A percentile compares a stretch with the other conserved stretches of the same genome.
These are phyloP conservation scores for Cromileptes altivelis DNA, from an alignment of 2,113 vertebrate species.

Conservation along the genomic window DNA sequence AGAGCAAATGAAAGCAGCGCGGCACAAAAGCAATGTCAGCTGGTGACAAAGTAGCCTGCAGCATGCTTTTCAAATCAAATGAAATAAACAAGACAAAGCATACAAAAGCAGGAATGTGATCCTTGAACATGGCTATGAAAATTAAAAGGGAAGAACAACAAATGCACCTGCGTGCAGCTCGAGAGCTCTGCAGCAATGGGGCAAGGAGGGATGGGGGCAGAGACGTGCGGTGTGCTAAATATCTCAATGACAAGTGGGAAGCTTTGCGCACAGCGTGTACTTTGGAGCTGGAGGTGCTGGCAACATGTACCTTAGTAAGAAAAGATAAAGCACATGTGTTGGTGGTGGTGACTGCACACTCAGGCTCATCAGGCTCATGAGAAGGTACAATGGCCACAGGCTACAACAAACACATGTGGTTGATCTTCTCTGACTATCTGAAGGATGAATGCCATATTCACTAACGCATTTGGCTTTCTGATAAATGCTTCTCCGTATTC, in stretches of 20 bases:
- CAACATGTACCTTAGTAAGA: neutral
- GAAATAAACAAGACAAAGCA: constrained; percentile 24
- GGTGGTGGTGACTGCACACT: neutral
- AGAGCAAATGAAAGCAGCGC: constrained; percentile 13
- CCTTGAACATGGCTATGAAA: constrained; percentile 35
- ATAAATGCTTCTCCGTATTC: neutral
- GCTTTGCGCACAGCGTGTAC: neutral
- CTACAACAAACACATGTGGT: neutral
- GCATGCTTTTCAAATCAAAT: constrained; percentile 31
- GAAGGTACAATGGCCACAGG: neutral
- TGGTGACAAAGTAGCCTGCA: constrained; percentile 29
- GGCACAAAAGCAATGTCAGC: constrained; percentile 17
- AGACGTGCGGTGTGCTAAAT: constrained; percentile 16
- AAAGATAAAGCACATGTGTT: neutral
- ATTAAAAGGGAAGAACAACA: constrained; percentile 40
- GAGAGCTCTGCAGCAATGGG: constrained; percentile 5
- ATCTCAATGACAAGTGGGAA: constrained; percentile 5
- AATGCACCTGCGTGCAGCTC: constrained; percentile 28
- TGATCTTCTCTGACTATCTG: neutral
- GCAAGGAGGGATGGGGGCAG: neutral
- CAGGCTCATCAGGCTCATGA: neutral
- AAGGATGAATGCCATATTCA: neutral
- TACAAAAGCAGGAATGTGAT: constrained; percentile 27
- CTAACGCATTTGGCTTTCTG: neutral
- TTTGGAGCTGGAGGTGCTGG: neutral